These are phyloP conservation scores for Erpornis zantholeuca DNA, from an alignment of 2,113 vertebrate genomes.

Conservation along the genomic window DNA sequence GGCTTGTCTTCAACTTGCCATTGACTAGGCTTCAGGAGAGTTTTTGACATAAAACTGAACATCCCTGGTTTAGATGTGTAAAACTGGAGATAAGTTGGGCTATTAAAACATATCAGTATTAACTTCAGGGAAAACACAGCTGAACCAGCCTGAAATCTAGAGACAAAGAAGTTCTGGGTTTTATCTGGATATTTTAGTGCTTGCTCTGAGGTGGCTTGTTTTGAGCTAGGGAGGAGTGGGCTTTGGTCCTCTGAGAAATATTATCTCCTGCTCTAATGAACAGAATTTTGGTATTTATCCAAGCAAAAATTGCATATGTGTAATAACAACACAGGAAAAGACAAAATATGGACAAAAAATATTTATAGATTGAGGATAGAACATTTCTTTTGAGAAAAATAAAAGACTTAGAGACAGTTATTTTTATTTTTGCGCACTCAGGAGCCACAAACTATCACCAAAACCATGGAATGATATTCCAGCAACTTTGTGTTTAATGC, in stretches of 20 bases:
- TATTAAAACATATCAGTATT: neutral
- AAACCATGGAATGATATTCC: rapidly evolving
- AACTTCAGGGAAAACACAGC: neutral
- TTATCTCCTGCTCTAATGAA: neutral
- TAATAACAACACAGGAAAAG: neutral
- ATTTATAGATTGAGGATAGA: neutral
- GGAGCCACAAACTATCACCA: neutral
- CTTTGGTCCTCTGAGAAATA: rapidly evolving
- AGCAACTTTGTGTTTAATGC: neutral
- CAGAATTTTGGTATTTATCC: neutral
- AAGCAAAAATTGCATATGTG: neutral
- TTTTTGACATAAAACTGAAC: neutral
- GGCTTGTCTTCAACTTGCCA: neutral
- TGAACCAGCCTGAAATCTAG: neutral
- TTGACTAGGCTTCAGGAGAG: rapidly evolving
- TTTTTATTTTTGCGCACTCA: neutral
- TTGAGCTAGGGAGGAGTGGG: neutral
- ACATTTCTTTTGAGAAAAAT: neutral
- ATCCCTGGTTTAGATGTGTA: neutral
- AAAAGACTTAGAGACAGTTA: neutral
- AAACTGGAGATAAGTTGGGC: neutral
- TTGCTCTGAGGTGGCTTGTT: rapidly evolving
- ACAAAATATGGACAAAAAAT: neutral
- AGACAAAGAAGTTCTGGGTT: neutral
- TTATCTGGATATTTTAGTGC: neutral